These are phyloP conservation scores for Vulpes vulpes DNA, from an alignment of 2,113 vertebrate genomes.

Conservation along the genomic window DNA sequence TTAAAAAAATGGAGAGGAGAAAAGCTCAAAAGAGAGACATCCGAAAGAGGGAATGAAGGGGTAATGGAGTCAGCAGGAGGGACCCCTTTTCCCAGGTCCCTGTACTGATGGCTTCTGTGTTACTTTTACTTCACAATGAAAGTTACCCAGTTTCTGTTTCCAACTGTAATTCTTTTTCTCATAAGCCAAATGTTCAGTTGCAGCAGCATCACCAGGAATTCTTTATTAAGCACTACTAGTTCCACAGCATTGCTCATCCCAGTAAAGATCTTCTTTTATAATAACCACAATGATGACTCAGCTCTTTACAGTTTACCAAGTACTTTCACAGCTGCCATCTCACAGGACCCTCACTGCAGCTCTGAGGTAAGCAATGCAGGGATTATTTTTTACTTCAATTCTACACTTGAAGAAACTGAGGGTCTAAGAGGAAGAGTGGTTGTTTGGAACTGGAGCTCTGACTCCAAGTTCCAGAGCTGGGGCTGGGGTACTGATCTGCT, in stretches of 20 bases:
- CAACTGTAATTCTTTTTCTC: neutral
- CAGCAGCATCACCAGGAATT: conserved; percentile 13
- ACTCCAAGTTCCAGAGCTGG: neutral
- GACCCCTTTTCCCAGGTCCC: neutral
- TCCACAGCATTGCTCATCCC: conserved; percentile 13
- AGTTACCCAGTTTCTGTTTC: conserved; percentile 14
- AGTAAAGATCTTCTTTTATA: conserved; percentile 48
- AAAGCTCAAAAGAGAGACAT: neutral
- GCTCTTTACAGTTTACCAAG: conserved; percentile 64
- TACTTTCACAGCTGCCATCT: conserved; percentile 56
- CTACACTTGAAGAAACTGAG: neutral
- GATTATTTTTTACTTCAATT: neutral
- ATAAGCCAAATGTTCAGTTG: conserved; percentile 17
- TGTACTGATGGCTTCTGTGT: neutral
- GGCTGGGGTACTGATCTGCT: neutral
- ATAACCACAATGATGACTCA: conserved; percentile 64
- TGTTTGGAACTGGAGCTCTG: neutral
- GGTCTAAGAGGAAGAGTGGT: neutral
- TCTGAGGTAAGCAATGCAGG: neutral
- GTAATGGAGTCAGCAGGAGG: neutral
- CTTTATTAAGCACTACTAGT: conserved; percentile 45
- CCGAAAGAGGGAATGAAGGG: neutral
- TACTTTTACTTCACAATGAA: conserved; percentile 14
- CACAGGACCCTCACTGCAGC: conserved; percentile 34
- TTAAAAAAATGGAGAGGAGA: conserved; percentile 6